Base-by-base conservation (phyloP, 2,888 invertebrate species). In the Drosophila gaucha region DNA sequence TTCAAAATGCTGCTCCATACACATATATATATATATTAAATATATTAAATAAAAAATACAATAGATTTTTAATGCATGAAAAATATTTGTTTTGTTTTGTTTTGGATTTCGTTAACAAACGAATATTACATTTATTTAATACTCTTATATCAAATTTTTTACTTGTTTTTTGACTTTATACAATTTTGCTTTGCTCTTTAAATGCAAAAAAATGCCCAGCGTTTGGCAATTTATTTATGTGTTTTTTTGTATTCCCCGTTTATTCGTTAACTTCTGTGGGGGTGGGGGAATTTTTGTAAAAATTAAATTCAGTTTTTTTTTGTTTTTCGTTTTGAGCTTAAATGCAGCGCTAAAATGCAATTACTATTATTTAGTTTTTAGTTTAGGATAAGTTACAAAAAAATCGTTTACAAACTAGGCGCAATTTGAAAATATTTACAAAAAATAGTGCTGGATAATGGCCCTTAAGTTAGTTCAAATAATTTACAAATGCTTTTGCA, bases 271-370 rank as follows among this genome's bases (percentile, higher is more conserved):
- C n/a, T 67, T 57, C n/a, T n/a, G n/a, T n/a, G n/a, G n/a, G n/a
- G n/a, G n/a, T n/a, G n/a, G n/a, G n/a, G n/a, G 43, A 24, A 54
- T 58, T 71, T 71, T 69, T 50, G 67, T 58, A 75, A 82, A 85
- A 80, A 78, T 69, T 84, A 86, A 80, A 85, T 78, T 87, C 74
- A 80, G 76, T 78, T 74, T 77, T 10, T 24, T 24, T n/a, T 14
- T 9, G 1, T 26, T 24, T 26, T 28, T 28, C 16, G 28, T 44
- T 30, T 30, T 88, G 89, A 90, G 88, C 88, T 90, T 88, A 89
- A 88, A 90, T 90, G 89, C 89, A 78, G 74, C 76, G 66, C 87
- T 86, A 67, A 80, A 87, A 89, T 89, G 88, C 86, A 88, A 77
- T 80, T 71, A 50, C 57, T 74, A 62, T 75, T 64, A 47, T 60